Percentiles rank a stretch among this genome's conserved stretches.
These are phyloP conservation scores for Phrynocephalus vlangalii DNA, from an alignment of 2,797 vertebrate genomes.

Conservation along the genomic window DNA sequence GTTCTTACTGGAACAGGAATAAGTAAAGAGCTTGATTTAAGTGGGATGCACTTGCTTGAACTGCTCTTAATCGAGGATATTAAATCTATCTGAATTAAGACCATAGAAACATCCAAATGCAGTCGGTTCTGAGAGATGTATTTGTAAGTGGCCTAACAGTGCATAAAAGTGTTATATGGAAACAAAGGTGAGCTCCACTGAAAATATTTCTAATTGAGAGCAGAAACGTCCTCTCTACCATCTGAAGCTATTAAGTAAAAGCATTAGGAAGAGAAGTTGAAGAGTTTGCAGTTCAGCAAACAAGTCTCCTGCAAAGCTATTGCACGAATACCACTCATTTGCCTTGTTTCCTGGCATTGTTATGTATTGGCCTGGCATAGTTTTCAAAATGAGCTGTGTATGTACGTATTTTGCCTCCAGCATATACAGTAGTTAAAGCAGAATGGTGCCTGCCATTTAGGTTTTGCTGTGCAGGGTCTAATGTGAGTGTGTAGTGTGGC, in stretches of 20 bases:
- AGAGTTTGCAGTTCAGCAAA: not conserved
- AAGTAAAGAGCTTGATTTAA: no score
- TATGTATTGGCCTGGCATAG: not conserved
- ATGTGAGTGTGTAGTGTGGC: not conserved
- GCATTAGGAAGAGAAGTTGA: not conserved
- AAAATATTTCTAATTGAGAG: not conserved
- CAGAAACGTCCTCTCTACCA: not conserved
- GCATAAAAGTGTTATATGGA: not conserved
- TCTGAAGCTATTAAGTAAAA: not conserved
- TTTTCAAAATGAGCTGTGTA: not conserved
- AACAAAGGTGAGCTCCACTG: not conserved
- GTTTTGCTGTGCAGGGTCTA: not conserved
- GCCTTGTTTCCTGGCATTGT: not conserved
- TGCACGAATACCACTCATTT: not conserved
- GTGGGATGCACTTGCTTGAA: not conserved
- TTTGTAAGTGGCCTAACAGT: not conserved
- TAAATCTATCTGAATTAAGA: not conserved
- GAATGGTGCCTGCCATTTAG: not conserved
- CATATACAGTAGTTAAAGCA: not conserved
- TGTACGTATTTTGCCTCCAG: not conserved
- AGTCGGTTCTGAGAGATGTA: not conserved
- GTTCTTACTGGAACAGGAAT: no score
- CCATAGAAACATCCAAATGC: not conserved
- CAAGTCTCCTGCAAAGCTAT: not conserved
- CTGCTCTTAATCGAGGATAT: not conserved